These are phyloP conservation scores for Siniperca obscura DNA, from an alignment of 2,797 vertebrate genomes.

Conservation along the genomic window DNA sequence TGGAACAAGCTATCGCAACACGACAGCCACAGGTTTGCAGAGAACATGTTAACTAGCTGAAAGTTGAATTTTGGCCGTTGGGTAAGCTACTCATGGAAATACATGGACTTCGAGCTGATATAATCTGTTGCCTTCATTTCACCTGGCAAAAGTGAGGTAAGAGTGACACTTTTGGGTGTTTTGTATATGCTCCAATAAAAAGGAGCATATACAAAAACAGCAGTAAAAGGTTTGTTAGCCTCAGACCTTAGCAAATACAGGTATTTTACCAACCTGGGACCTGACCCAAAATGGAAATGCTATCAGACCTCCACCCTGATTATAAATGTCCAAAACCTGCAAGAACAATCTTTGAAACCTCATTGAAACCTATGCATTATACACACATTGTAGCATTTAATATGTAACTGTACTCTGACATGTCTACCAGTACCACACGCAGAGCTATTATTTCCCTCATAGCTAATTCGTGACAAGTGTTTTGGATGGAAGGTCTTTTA, in stretches of 20 bases:
- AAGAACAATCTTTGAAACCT: neutral
- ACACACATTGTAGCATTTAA: neutral
- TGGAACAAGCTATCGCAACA: too few species aligned
- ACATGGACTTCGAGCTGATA: neutral
- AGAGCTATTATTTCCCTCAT: slow-evolving; percentile 38
- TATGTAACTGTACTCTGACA: neutral
- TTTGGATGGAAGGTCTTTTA: slow-evolving; percentile 50
- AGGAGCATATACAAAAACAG: too few species aligned
- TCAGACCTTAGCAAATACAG: neutral
- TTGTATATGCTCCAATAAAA: neutral
- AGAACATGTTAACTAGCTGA: neutral
- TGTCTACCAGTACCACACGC: neutral
- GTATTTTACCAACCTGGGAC: neutral
- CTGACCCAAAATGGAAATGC: neutral
- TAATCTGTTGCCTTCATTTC: neutral
- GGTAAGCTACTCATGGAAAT: neutral
- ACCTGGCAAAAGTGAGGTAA: neutral
- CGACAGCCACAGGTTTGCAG: neutral
- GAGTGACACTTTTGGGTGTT: neutral
- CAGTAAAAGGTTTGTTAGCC: neutral
- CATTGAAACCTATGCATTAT: neutral
- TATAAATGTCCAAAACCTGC: neutral
- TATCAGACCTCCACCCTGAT: neutral
- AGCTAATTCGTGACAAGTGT: slow-evolving; percentile 60
- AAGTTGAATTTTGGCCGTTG: neutral